A percentile compares a stretch with the other conserved stretches of the same genome.
Evolutionary conservation across 1,140 invertebrate genomes (phyloP).

Genomic region (Drosophila leontia): DNA sequence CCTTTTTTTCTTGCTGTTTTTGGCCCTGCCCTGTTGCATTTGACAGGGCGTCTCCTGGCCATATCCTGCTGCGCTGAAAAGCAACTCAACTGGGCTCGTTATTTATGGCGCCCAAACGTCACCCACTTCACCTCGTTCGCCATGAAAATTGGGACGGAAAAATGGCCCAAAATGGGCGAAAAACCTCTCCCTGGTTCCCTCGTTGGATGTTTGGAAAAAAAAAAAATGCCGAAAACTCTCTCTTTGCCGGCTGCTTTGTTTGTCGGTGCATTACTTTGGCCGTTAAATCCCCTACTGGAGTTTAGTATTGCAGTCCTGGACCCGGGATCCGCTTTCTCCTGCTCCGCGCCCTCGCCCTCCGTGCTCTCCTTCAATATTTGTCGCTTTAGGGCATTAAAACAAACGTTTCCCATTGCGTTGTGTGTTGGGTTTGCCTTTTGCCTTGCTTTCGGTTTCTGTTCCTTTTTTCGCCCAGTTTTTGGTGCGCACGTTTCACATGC

Average conservation of each 20-base stretch:
- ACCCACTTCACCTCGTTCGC: conserved; percentile 32
- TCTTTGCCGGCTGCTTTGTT: conserved; percentile 70
- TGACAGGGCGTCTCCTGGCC: conserved; percentile 46
- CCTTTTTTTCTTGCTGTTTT: conserved; percentile 16
- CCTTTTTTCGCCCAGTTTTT: conserved; percentile 18
- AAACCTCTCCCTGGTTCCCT: not conserved
- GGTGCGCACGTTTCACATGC: conserved; percentile 66
- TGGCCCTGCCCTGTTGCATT: conserved; percentile 68
- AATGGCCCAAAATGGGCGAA: conserved; percentile 40
- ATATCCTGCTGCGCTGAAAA: conserved; percentile 50
- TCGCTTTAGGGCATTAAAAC: conserved; percentile 82
- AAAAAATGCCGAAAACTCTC: conserved; percentile 31
- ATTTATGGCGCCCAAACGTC: conserved; percentile 62
- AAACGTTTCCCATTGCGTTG: conserved; percentile 76
- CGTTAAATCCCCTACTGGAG: conserved; percentile 69
- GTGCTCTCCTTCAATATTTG: conserved; percentile 71
- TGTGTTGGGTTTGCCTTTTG: conserved; percentile 59
- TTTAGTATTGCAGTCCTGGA: conserved; percentile 51
- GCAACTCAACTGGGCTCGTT: conserved; percentile 73
- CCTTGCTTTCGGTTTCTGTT: conserved; percentile 29
- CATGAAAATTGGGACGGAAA: conserved; percentile 25
- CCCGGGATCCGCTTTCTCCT: not conserved
- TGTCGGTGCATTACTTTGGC: conserved; percentile 82
- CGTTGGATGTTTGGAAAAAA: not conserved
- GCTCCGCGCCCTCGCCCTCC: conserved; percentile 4